Evolutionary conservation across 2,797 vertebrate genomes (phyloP).

Genomic region (Sciurus carolinensis): DNA sequence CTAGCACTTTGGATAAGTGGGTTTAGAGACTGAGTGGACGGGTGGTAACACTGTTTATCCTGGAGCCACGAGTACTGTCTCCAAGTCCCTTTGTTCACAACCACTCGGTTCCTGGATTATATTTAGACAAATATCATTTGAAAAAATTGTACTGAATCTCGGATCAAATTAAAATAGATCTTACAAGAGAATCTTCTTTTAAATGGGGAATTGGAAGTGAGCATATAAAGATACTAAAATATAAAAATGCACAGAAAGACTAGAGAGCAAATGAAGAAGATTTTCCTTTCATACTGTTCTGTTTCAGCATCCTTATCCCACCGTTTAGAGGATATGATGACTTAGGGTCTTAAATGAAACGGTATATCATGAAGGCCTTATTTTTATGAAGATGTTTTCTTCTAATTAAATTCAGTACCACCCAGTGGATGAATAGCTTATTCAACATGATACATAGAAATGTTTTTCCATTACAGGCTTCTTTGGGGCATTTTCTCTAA

Average conservation of each 20-base stretch:
- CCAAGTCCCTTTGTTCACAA: slow-evolving; percentile 36
- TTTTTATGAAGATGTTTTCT: slow-evolving; percentile 76
- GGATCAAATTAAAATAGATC: slow-evolving; percentile 75
- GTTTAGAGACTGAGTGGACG: background rate
- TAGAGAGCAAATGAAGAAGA: slow-evolving; percentile 25
- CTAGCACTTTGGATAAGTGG: background rate
- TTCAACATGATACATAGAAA: slow-evolving; percentile 68
- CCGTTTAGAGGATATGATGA: slow-evolving; percentile 63
- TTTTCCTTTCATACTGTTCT: slow-evolving; percentile 41
- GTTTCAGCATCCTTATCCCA: slow-evolving; percentile 58
- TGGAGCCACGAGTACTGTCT: background rate
- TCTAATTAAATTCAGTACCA: slow-evolving; percentile 77
- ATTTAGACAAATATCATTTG: slow-evolving; percentile 66
- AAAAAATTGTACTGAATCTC: slow-evolving; percentile 63
- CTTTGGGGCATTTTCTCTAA: slow-evolving; percentile 63
- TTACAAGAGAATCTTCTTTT: slow-evolving; percentile 55
- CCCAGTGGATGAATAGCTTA: slow-evolving; percentile 72
- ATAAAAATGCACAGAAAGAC: slow-evolving; percentile 60
- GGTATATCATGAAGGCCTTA: slow-evolving; percentile 71
- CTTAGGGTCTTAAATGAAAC: slow-evolving; percentile 75
- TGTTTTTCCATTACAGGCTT: slow-evolving; percentile 65
- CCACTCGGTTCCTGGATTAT: slow-evolving; percentile 49
- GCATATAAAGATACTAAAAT: slow-evolving; percentile 51
- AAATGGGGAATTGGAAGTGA: slow-evolving; percentile 62
- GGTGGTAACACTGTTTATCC: background rate